Evolutionary conservation across 2,888 invertebrate species (phyloP), one percentile per base, ranked within the genome.

Genomic region (Halocaridina rubra): DNA sequence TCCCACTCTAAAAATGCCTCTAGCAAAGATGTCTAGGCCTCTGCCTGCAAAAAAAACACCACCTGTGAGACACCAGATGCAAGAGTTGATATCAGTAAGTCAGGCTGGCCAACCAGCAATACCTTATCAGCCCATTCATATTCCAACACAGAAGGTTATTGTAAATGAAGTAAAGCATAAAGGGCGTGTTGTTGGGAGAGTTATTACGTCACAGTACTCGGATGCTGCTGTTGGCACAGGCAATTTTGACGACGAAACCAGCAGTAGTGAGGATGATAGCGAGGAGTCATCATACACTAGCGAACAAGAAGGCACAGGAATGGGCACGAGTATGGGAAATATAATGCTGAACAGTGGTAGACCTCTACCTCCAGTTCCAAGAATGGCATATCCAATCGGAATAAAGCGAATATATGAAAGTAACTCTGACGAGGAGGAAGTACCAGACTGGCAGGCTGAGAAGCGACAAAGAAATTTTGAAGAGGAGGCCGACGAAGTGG

Each of bases 101-200:
- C 74, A 69, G 24, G 46, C 59, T 22, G 71, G 79, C 10, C 75
- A 78, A 57, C 53, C 46, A 24, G 74, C 84, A 5, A 80, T 84
- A n/a, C 84, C 84, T 13, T 84, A 79, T 30, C 74, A 84, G 53
- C 79, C 84, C 22, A 67, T 84, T 16, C 64, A 74, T 22, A 53
- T 57, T 24, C 16, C 79, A 16, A 16, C 69, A n/a, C 74, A 84
- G 39, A 74, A 71, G 16, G 72, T 80, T n/a, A 84, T 74, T 22
- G 81, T 81, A 13, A 79, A 86, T 22, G 80, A 86, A 16, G 80
- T 86, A 19, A 84, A 64, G 32, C 82, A 86, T 33, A 76, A 61
- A 24, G 86, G 82, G n/a, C 59, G 81, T 16, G 80, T 86, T 19
- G 78, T 86, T 24, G 86, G 86, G 22, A 69, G 67, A 46, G 82